A percentile compares a stretch with the other conserved stretches of the same genome.
phyloP scores from a whole-genome alignment of 2,888 invertebrate genomes.

The Erpobdella octoculata region DNA sequence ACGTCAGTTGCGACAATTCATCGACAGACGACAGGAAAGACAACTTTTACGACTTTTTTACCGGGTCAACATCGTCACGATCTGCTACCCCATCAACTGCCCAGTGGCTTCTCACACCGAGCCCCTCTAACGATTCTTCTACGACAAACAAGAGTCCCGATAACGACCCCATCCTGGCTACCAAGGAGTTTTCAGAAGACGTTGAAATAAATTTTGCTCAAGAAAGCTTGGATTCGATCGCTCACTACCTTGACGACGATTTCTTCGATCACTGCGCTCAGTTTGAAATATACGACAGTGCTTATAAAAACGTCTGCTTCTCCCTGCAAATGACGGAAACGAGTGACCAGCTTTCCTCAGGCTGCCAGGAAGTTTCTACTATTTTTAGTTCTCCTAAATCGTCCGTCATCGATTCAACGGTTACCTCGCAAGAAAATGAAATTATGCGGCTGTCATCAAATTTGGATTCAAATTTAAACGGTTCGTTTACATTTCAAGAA shows the following conservation, averaged over 20 bases:
- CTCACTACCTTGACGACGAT: constrained; percentile 1
- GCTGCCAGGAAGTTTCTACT: no score
- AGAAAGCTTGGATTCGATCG: constrained; percentile 8
- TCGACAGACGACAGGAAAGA: neutral
- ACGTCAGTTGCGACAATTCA: constrained; percentile 8
- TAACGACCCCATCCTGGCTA: neutral
- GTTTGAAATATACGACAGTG: neutral
- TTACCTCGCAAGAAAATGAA: neutral
- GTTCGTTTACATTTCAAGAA: no score
- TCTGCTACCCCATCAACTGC: neutral
- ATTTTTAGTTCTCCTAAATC: no score
- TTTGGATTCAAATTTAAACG: neutral
- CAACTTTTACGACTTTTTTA: neutral
- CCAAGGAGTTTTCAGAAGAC: neutral
- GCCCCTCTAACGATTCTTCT: neutral
- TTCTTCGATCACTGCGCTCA: neutral
- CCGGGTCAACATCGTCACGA: neutral
- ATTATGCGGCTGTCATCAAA: neutral
- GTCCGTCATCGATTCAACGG: no score
- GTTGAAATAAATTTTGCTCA: neutral
- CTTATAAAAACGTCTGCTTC: no score
- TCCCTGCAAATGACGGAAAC: no score
- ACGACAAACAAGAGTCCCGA: neutral
- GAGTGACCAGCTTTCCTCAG: no score
- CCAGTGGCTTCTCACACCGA: neutral